Evolutionary conservation across 2,113 vertebrate genomes (phyloP).

Genomic region (Athene cunicularia): DNA sequence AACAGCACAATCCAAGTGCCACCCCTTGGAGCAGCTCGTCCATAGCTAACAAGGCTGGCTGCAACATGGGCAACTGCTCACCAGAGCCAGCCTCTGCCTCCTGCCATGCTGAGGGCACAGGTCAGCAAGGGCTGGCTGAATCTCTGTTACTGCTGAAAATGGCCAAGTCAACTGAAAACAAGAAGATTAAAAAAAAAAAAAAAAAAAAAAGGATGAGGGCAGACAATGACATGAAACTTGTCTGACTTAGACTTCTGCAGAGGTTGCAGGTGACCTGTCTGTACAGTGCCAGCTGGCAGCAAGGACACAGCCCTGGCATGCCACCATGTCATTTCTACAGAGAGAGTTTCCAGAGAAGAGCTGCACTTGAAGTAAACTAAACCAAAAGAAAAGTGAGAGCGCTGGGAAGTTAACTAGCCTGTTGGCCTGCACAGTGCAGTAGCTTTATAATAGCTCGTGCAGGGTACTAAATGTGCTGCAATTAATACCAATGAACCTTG

Average conservation of each 20-base stretch:
- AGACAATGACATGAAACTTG: background rate
- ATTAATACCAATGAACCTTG: background rate
- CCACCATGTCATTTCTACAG: background rate
- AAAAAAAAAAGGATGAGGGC: background rate
- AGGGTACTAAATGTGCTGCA: background rate
- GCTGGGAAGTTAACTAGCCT: background rate
- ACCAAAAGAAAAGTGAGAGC: background rate
- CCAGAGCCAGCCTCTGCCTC: background rate
- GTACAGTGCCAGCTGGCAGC: background rate
- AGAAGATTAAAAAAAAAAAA: background rate
- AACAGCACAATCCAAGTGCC: background rate
- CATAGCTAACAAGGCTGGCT: accelerated
- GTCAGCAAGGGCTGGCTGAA: background rate
- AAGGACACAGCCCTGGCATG: background rate
- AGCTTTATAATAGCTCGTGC: background rate
- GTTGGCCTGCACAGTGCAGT: background rate
- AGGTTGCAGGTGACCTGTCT: background rate
- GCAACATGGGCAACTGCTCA: background rate
- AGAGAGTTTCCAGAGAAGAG: background rate
- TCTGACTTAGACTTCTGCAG: background rate
- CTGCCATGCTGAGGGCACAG: background rate
- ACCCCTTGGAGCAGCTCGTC: background rate
- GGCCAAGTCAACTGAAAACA: background rate
- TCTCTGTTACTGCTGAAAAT: background rate
- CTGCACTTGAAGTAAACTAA: background rate